Evolutionary conservation across 2,113 vertebrate species (phyloP).

Genomic region (Miniopterus natalensis): DNA sequence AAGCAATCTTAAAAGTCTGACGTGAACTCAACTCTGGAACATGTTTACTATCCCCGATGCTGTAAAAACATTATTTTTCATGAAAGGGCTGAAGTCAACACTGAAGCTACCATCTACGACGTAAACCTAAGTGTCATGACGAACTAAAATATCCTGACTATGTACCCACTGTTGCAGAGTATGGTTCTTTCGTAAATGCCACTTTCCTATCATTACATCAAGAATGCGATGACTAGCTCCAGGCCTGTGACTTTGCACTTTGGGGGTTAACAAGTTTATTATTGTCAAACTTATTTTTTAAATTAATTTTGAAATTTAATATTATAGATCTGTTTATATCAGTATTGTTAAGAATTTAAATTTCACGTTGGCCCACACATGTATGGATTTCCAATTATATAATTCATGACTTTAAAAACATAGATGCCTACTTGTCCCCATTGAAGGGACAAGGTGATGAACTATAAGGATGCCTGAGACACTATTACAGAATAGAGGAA

Average conservation of each 20-base stretch:
- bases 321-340: conserved; percentile 14
- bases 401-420: conserved; percentile 28
- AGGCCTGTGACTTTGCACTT: background rate
- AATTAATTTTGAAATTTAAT: conserved; percentile 52
- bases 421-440: background rate
- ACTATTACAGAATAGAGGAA: background rate
- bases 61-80: background rate
- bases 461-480: background rate
- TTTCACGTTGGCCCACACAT: background rate
- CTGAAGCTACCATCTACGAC: background rate
- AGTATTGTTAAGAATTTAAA: conserved; percentile 49
- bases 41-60: background rate
- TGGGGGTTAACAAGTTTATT: background rate
- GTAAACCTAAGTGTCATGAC: background rate
- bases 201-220: background rate
- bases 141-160: background rate
- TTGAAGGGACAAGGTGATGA: background rate
- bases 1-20: background rate
- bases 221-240: background rate
- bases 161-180: background rate
- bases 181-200: background rate
- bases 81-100: conserved; percentile 10
- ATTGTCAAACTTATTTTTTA: conserved; percentile 40
- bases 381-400: background rate
- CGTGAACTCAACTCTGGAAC: background rate